These are phyloP conservation scores for Thalassaphorura encarpata DNA, from an alignment of 1,140 invertebrate genomes.

Conservation along the genomic window DNA sequence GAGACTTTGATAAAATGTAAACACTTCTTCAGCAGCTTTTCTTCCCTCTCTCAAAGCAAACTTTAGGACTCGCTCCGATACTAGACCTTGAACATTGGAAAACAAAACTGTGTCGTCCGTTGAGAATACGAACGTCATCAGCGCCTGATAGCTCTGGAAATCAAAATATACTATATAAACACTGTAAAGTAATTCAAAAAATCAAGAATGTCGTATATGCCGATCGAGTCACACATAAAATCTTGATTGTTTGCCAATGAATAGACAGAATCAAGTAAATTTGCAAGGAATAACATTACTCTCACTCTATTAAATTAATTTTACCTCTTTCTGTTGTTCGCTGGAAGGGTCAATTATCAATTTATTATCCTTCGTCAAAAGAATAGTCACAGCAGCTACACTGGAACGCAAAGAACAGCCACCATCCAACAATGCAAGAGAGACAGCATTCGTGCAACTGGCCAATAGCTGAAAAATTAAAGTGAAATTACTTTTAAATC, in stretches of 20 bases:
- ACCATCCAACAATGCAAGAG: conserved; percentile 15
- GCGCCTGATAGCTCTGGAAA: conserved; percentile 5
- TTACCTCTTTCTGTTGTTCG: conserved; percentile 14
- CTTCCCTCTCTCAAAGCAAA: background rate
- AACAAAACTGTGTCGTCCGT: conserved; percentile 11
- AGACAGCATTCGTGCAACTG: conserved; percentile 19
- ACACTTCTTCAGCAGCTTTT: background rate
- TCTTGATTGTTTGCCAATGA: background rate
- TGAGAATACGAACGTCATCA: conserved; percentile 13
- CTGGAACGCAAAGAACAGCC: conserved; percentile 19
- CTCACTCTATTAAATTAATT: background rate
- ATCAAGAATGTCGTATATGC: too few relatives aligned
- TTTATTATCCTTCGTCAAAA: conserved; percentile 1
- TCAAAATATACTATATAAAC: too few relatives aligned
- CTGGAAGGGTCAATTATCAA: conserved; percentile 24
- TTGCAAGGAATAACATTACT: background rate
- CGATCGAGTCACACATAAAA: too few relatives aligned
- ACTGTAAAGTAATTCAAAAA: too few relatives aligned
- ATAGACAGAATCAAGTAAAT: background rate
- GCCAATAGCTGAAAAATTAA: conserved; percentile 19
- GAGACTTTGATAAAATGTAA: background rate
- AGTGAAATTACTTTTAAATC: background rate
- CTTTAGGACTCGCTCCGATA: background rate
- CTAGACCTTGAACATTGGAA: conserved; percentile 11
- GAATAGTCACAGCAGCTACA: conserved; percentile 20